Conservation (phyloP, 23 tunicate species). For the Diplosoma virens region DNA sequence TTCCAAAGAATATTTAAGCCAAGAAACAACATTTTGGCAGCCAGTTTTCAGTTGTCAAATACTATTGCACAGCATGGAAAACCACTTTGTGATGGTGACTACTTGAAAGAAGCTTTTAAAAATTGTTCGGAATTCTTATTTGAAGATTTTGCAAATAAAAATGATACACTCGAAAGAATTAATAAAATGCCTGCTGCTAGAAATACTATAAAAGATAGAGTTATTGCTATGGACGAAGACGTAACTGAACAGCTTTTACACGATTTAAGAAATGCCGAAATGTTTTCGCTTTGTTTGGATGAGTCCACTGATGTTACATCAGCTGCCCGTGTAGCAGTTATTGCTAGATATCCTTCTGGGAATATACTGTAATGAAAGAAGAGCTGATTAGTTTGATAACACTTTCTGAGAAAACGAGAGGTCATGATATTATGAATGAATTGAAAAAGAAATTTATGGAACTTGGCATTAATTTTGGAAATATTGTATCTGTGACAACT, state of each 20-base stretch:
- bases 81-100: conserved; percentile 52
- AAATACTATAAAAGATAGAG: conserved; percentile 32
- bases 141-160: conserved; percentile 53
- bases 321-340: conserved; percentile 40
- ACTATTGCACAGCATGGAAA: conserved; percentile 53
- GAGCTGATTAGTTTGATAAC: conserved; percentile 28
- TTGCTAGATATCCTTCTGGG: conserved; percentile 44
- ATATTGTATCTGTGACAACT: conserved; percentile 33
- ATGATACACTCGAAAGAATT: conserved; percentile 39
- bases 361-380: conserved; percentile 47
- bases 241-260: conserved; percentile 41
- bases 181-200: conserved; percentile 44
- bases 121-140: conserved; percentile 30
- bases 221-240: conserved; percentile 40
- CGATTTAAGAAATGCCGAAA: conserved; percentile 27
- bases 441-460: conserved; percentile 13
- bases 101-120: conserved; percentile 40
- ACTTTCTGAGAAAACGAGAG: conserved; percentile 36
- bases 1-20: conserved; percentile 31
- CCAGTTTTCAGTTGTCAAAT: conserved; percentile 33
- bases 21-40: conserved; percentile 1
- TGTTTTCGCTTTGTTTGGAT: conserved; percentile 50
- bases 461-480: conserved; percentile 9
- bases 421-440: conserved; percentile 43
- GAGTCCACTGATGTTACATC: conserved; percentile 41